phyloP scores from a whole-genome alignment of 2,888 invertebrate genomes.

The Buathra laborator region DNA sequence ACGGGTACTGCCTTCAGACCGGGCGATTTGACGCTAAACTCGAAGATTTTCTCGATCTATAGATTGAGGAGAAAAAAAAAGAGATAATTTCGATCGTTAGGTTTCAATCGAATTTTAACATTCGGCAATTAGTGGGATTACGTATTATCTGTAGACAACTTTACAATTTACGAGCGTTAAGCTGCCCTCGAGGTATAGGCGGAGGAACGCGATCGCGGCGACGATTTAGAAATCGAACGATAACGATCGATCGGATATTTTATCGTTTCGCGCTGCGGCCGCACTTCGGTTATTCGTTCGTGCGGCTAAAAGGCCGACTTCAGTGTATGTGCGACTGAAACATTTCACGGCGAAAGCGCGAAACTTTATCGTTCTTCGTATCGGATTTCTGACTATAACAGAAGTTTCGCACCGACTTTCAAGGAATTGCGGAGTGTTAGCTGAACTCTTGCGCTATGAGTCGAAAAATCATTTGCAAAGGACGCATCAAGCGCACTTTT shows the following conservation, averaged over 20 bases:
- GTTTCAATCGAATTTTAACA: neutral
- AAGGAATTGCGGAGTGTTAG: neutral
- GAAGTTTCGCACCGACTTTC: neutral
- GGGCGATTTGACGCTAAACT: too few species aligned
- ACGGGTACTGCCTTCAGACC: too few species aligned
- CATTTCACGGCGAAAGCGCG: constrained; percentile 1
- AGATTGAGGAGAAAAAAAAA: too few species aligned
- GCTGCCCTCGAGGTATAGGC: neutral
- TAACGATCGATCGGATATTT: constrained; percentile 38
- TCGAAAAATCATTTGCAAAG: neutral
- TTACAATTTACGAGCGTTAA: constrained; percentile 11
- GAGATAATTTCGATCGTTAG: too few species aligned
- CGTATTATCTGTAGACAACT: neutral
- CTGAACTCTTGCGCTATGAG: neutral
- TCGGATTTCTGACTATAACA: neutral
- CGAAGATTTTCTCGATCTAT: too few species aligned
- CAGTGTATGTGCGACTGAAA: neutral
- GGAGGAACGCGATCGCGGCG: neutral
- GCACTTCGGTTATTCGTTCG: neutral
- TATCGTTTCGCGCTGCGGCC: constrained; percentile 16
- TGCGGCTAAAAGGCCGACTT: neutral
- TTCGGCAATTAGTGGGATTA: neutral
- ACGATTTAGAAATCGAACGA: constrained; percentile 13
- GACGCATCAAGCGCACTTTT: neutral
- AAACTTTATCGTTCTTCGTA: neutral